Evolutionary conservation across 2,888 invertebrate genomes (phyloP), one percentile per base, ranked within the genome.

Genomic region (Dasysyrphus albostriatus): DNA sequence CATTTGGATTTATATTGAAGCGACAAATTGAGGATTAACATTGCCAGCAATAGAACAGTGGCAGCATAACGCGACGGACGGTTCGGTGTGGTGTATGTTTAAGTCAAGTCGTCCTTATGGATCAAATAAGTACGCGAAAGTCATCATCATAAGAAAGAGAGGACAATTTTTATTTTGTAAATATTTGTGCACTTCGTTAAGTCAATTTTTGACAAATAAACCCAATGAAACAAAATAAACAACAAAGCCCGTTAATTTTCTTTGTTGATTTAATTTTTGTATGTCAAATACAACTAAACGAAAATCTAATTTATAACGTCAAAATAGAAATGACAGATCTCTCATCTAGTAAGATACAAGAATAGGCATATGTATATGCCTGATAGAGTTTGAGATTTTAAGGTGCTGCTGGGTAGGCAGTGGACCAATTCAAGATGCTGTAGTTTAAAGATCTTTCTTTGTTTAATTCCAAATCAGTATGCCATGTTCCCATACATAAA

Each of bases 1-100:
- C 67, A 49, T 59, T 67, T 51, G 29, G 56, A 78, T 69, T 79
- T 67, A 74, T 56, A 65, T 61, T 73, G 83, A 74, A 51, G 61
- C 47, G 54, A 69, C 56, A 83, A 83, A 63, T 83, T 74, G 61
- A 78, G 47, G 69, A 76, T 76, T 76, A 75, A 69, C 37, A 83
- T 70, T 54, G 12, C 19, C 2, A 24, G 51, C 10, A 14, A 19
- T 0, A 9, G 3, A 1, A 19, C 19, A 19, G 5, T 12, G 7
- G 44, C 44, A 14, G 24, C 2, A 12, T 24, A 14, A 6, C 24
- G 6, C 5, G 24, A 51, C 6, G 51, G 49, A 14, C n/a, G 44
- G n/a, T n/a, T 6, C 1, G 24, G 51, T 51, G 51, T 19, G 3
- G 10, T 42, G n/a, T n/a, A 42, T 1, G 2, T 3, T 39, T 2